Conservation (phyloP, 2,113 vertebrate species). For the Sylvilagus bachmani region DNA sequence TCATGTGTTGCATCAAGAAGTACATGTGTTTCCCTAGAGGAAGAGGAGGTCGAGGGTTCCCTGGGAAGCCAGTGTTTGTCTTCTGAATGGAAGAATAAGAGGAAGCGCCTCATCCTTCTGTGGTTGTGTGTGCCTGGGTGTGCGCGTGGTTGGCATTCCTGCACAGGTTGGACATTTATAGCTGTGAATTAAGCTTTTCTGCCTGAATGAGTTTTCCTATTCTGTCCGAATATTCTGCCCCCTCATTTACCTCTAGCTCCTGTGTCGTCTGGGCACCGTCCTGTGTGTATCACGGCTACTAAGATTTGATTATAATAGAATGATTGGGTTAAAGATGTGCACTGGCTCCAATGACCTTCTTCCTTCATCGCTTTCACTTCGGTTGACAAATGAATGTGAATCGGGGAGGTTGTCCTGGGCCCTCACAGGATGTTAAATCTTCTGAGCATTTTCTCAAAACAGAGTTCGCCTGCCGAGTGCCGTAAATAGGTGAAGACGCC, state of each 20-base stretch:
- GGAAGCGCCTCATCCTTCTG: neutral
- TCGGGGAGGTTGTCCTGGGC: too few relatives aligned
- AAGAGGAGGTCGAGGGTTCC: neutral
- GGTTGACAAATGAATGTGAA: neutral
- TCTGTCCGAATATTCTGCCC: neutral
- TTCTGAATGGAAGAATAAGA: neutral
- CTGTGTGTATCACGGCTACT: neutral
- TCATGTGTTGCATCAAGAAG: neutral
- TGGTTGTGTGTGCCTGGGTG: neutral
- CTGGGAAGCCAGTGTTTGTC: neutral
- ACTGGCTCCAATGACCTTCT: neutral
- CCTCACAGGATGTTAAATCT: too few relatives aligned
- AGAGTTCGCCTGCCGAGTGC: too few relatives aligned
- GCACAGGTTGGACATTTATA: neutral
- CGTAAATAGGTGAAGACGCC: too few relatives aligned
- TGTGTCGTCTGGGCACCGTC: neutral
- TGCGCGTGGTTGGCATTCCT: neutral
- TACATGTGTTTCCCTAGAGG: neutral
- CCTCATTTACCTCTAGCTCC: neutral
- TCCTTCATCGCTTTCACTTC: neutral
- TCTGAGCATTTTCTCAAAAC: too few relatives aligned
- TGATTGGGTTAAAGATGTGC: neutral
- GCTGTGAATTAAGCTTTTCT: neutral
- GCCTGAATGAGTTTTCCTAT: neutral
- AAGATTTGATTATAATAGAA: neutral